Evolutionary conservation across 2,797 vertebrate species (phyloP), one percentile per base, ranked within the genome.

Genomic region (Chelon auratus): DNA sequence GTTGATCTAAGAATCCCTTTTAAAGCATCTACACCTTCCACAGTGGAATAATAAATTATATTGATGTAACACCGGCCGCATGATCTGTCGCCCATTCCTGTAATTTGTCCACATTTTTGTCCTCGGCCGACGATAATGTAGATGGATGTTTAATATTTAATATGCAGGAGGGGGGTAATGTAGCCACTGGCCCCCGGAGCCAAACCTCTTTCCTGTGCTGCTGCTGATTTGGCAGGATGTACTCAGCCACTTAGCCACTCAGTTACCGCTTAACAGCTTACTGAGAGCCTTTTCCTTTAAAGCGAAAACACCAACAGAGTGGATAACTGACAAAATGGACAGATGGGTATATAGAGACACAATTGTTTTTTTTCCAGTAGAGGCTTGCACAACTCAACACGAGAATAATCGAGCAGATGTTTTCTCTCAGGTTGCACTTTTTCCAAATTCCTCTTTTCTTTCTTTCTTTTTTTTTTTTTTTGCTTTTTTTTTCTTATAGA

Each of bases 71-170:
- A 17, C 53, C 7, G 47, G 53, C 79, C 12, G 62, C 48, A 47
- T 62, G 68, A 82, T 68, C 61, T 22, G 18, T 70, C 8, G 3
- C 5, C 37, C 12, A 9, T 78, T 79, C 69, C 67, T 77, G 59
- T 60, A 79, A 83, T 78, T 75, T 75, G 54, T 69, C 57, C 58
- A 55, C 52, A 53, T 82, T 82, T 83, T 78, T 68, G 50, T 78
- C 68, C 72, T 78, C 12, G 5, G 63, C 62, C 71, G 62, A 78
- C 72, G 80, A 77, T 84, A 82, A 83, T 62, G 66, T 76, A 61
- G 78, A 86, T 69, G 63, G 68, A 87, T 87, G 57, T 82, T 90
- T 74, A 87, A 90, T 90, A 90, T 86, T 91, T 91, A 81, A 90
- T 87, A 77, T 24, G 73, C 74, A 53, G 67, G 51, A 40, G 56